Conservation (phyloP, 2,797 vertebrate species). For the Ctenochaetus hawaiiensis region DNA sequence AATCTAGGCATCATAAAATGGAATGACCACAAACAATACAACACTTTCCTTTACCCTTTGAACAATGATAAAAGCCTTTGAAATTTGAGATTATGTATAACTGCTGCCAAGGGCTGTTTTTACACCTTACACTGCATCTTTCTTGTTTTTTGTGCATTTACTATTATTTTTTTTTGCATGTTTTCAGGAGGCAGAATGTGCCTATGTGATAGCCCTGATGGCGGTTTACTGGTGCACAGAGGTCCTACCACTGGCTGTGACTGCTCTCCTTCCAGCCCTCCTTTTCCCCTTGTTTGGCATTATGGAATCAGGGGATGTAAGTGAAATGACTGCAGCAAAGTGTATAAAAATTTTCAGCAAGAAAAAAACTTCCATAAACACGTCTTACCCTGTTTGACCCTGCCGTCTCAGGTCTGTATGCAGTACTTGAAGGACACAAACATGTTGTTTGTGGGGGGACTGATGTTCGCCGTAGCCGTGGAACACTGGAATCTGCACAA, state of each 20-base stretch:
- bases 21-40: conserved; percentile 3
- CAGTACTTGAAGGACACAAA: conserved; percentile 98
- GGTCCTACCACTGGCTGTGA: conserved; percentile 93
- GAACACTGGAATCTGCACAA: conserved; percentile 98
- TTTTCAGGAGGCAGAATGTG: conserved; percentile 91
- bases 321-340: conserved; percentile 9
- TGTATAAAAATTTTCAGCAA: not conserved
- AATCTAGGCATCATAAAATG: not conserved
- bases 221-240: conserved; percentile 97
- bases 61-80: conserved; percentile 23
- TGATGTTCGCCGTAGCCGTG: conserved; percentile 94
- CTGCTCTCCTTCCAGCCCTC: conserved; percentile 91
- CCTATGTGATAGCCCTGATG: conserved; percentile 93
- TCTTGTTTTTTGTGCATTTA: not conserved
- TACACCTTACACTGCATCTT: not conserved
- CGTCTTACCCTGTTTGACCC: not conserved
- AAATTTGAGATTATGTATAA: conserved; percentile 22
- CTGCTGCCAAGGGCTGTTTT: not conserved
- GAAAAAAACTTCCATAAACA: not conserved
- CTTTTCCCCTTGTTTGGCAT: conserved; percentile 95
- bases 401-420: conserved; percentile 89
- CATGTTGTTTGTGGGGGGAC: conserved; percentile 94
- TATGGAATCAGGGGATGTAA: conserved; percentile 91
- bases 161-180: not conserved
- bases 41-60: conserved; percentile 59